Percentiles rank a stretch among this genome's conserved stretches.
Conservation (phyloP, 1,140 invertebrate species). For the Drosophila subobscura region DNA sequence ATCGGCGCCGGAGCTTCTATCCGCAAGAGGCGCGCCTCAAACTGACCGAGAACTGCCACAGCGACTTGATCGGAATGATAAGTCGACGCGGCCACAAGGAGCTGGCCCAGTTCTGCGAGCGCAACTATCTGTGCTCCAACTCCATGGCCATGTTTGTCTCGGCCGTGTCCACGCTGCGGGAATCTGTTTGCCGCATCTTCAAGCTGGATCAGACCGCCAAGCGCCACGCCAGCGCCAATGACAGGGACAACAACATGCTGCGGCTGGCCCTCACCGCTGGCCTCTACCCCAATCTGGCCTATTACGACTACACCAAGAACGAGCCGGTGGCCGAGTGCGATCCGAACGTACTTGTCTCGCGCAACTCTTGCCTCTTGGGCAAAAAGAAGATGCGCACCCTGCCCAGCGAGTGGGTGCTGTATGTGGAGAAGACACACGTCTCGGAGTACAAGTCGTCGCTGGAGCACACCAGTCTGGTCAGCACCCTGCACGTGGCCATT, state of each 20-base stretch:
- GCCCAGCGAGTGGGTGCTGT: slow-evolving; percentile 43
- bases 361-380: slow-evolving; percentile 34
- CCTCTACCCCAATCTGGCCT: slow-evolving; percentile 93
- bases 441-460: slow-evolving; percentile 17
- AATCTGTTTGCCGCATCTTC: slow-evolving; percentile 48
- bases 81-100: slow-evolving; percentile 21
- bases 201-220: neutral
- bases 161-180: slow-evolving; percentile 50
- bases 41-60: slow-evolving; percentile 86
- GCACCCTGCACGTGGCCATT: slow-evolving; percentile 35
- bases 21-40: slow-evolving; percentile 86
- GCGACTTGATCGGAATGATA: slow-evolving; percentile 95
- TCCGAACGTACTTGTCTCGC: slow-evolving; percentile 28
- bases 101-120: slow-evolving; percentile 38
- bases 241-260: slow-evolving; percentile 93
- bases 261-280: slow-evolving; percentile 94
- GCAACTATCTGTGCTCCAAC: slow-evolving; percentile 45
- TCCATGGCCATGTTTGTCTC: slow-evolving; percentile 66
- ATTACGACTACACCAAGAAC: slow-evolving; percentile 24
- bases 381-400: neutral
- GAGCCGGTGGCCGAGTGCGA: slow-evolving; percentile 37
- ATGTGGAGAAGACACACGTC: slow-evolving; percentile 40
- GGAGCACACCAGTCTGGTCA: slow-evolving; percentile 43
- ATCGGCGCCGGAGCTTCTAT: slow-evolving; percentile 84
- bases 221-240: neutral